Conservation (phyloP, 2,113 vertebrate species). For the Chloroceryle aenea region DNA sequence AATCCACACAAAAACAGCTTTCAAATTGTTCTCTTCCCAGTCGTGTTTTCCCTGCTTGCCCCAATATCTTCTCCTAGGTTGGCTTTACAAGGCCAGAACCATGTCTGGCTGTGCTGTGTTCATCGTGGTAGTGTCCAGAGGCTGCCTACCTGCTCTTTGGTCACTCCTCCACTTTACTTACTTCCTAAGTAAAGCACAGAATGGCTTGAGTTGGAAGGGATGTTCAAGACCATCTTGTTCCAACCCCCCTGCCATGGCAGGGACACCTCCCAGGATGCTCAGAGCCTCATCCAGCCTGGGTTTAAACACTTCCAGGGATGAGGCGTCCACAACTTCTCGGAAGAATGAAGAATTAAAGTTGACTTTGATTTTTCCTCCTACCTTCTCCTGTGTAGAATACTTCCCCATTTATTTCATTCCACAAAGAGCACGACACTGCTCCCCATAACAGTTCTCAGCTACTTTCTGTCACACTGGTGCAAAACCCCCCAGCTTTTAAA, state of each 20-base stretch:
- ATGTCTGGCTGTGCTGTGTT: neutral
- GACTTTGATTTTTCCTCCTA: neutral
- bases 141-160: neutral
- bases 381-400: neutral
- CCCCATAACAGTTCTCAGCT: neutral
- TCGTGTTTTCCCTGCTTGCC: neutral
- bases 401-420: neutral
- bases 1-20: neutral
- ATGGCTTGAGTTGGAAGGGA: too few species aligned
- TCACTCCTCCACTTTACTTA: neutral
- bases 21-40: neutral
- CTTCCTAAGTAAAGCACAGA: neutral
- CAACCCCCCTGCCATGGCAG: too few species aligned
- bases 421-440: fast-evolving
- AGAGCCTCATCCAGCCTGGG: too few species aligned
- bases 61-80: neutral
- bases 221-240: too few species aligned
- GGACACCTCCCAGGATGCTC: too few species aligned
- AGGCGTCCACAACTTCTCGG: too few species aligned
- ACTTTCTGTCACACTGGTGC: neutral
- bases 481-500: neutral
- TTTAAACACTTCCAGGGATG: too few species aligned
- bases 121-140: neutral
- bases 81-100: neutral
- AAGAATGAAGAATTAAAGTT: neutral